A percentile compares a stretch with the other conserved stretches of the same genome.
These are phyloP conservation scores for Steinernema carpocapsae DNA, from an alignment of 2,888 invertebrate genomes.

Conservation along the genomic window DNA sequence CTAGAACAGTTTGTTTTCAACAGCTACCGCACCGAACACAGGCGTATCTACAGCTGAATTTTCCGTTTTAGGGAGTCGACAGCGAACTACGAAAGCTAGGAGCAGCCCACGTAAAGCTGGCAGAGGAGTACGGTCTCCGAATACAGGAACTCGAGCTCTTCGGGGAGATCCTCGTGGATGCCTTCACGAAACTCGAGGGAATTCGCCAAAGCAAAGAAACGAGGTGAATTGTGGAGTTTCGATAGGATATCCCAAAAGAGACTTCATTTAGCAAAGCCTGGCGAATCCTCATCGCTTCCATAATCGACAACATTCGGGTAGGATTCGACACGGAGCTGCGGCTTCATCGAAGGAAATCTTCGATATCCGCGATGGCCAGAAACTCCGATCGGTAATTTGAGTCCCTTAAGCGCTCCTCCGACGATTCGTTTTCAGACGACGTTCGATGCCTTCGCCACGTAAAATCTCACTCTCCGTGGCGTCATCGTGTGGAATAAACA, in stretches of 20 bases:
- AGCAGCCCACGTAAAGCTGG: slow-evolving; percentile 44
- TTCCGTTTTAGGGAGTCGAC: slow-evolving; percentile 49
- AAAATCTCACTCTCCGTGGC: background rate
- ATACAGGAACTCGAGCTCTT: slow-evolving; percentile 46
- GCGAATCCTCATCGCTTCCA: slow-evolving; percentile 60
- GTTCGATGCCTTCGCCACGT: slow-evolving; percentile 7
- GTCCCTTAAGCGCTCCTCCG: background rate
- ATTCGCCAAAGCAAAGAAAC: slow-evolving; percentile 64
- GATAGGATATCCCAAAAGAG: background rate
- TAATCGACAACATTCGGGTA: slow-evolving; percentile 60
- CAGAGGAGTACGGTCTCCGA: slow-evolving; percentile 44
- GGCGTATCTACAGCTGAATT: too few relatives aligned
- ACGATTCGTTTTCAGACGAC: background rate
- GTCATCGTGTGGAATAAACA: background rate
- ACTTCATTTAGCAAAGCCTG: slow-evolving; percentile 57
- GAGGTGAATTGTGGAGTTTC: slow-evolving; percentile 41
- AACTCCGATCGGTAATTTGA: background rate
- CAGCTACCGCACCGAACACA: too few relatives aligned
- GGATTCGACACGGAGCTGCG: slow-evolving; percentile 56
- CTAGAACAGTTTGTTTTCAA: too few relatives aligned
- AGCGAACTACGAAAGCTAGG: slow-evolving; percentile 46
- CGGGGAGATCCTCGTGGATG: slow-evolving; percentile 56
- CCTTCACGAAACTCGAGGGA: slow-evolving; percentile 63
- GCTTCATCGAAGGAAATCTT: slow-evolving; percentile 51
- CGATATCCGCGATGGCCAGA: slow-evolving; percentile 39